These are phyloP conservation scores for Brachionus asplanchnoidis DNA, from an alignment of 1,140 invertebrate genomes.

Conservation along the genomic window DNA sequence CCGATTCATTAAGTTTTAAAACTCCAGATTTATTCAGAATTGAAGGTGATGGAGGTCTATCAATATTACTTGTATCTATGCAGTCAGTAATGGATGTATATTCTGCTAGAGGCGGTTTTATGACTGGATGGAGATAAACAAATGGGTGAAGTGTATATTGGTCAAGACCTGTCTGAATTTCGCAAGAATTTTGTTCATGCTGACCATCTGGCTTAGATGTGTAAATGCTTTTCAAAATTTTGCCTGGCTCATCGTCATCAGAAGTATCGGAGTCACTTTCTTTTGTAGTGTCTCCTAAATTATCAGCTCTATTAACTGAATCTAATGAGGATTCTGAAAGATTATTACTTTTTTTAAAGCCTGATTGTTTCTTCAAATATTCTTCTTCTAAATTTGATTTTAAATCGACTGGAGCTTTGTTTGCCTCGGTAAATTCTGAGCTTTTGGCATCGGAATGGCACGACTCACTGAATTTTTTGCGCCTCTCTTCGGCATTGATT, in stretches of 20 bases:
- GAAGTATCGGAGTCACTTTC: neutral
- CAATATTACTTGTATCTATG: constrained; percentile 30
- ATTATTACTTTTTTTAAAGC: neutral
- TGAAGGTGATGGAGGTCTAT: constrained; percentile 22
- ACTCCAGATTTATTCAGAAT: neutral
- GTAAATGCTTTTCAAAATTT: constrained; percentile 9
- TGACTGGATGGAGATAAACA: constrained; percentile 16
- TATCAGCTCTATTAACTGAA: neutral
- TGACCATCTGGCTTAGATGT: neutral
- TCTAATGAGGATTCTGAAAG: neutral
- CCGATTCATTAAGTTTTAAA: neutral
- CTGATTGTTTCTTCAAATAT: neutral
- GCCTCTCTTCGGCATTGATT: neutral
- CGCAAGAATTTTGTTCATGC: neutral
- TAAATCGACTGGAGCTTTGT: neutral
- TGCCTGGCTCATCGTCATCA: neutral
- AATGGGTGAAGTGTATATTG: constrained; percentile 8
- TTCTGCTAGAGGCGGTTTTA: constrained; percentile 13
- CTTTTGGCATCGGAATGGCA: neutral
- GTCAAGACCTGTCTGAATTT: neutral
- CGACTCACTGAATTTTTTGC: neutral
- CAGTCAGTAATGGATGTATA: constrained; percentile 37
- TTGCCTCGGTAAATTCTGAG: neutral
- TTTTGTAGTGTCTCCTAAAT: neutral
- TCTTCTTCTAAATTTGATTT: neutral